Base-by-base conservation (phyloP, 2,797 vertebrate species). In the Enteromius viviparus region DNA sequence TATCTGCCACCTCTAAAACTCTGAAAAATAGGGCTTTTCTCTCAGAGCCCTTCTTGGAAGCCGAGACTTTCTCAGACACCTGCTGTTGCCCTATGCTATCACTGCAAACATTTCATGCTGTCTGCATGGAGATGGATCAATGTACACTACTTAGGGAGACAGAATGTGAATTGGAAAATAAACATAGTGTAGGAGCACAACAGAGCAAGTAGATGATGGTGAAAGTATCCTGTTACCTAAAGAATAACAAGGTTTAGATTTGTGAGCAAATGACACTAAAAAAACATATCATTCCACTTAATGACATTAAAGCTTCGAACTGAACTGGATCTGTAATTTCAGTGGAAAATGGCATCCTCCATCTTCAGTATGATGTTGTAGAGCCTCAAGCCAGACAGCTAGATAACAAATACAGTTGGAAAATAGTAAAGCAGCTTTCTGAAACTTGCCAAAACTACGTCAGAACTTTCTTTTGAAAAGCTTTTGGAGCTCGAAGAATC, bases 31-130 rank as follows among this genome's bases (percentile, higher is more conserved):
- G 78, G 75, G 81, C 81, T 87, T 88, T 86, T 71, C 58, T 55
- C 85, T 82, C 76, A 69, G 76, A 82, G 60, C 71, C 17, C 26
- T 83, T 89, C 80, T 78, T 87, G 83, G 82, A 87, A 83, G 37
- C 72, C 65, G 69, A 60, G 51, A 84, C 78, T 86, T 89, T 90
- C 87, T 88, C 89, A 90, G 83, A 90, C 89, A 86, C 89, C 87
- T 85, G 87, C 85, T 70, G 88, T 82, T 77, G 32, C 62, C 32
- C 68, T 71, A 82, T 88, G 84, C 82, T 89, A 86, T 86, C 45
- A 81, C 60, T 83, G 84, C 55, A 89, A 89, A 88, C 86, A 87
- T 84, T 83, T 87, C 86, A 76, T n/a, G 84, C 84, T 79, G 84
- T 86, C 86, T 70, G 75, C 76, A 72, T 51, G 21, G 83, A 85